Percentiles rank a stretch among this genome's conserved stretches.
Evolutionary conservation across 2,888 invertebrate species (phyloP).

Genomic region (Nebria brevicollis): DNA sequence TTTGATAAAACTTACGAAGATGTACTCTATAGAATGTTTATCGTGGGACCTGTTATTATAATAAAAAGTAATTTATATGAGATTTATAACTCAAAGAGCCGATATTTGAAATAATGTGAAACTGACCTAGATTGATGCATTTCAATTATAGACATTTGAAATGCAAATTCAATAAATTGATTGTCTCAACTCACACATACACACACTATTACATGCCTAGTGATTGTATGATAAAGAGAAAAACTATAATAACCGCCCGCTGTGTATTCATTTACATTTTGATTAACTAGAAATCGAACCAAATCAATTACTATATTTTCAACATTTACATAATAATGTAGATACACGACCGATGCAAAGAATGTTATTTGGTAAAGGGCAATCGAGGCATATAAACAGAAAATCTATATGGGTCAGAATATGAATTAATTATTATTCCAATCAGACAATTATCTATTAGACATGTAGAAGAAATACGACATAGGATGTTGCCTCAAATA

Average conservation of each 20-base stretch:
- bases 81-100: background rate
- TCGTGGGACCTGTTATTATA: background rate
- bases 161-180: constrained; percentile 35
- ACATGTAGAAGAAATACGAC: no score
- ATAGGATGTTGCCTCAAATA: no score
- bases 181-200: constrained; percentile 10
- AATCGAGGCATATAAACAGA: background rate
- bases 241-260: constrained; percentile 20
- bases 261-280: constrained; percentile 33
- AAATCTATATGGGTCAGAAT: background rate
- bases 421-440: background rate
- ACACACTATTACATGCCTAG: background rate
- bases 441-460: no score
- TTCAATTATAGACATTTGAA: constrained; percentile 21
- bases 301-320: constrained; percentile 19
- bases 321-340: constrained; percentile 23
- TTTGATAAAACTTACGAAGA: background rate
- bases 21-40: background rate
- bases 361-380: background rate
- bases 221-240: constrained; percentile 19
- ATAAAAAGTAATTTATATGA: background rate
- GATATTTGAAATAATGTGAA: constrained; percentile 19
- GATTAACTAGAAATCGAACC: constrained; percentile 35
- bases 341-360: constrained; percentile 16
- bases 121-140: constrained; percentile 20